phyloP scores from a whole-genome alignment of 2,113 vertebrate genomes.

The Sciurus niger region DNA sequence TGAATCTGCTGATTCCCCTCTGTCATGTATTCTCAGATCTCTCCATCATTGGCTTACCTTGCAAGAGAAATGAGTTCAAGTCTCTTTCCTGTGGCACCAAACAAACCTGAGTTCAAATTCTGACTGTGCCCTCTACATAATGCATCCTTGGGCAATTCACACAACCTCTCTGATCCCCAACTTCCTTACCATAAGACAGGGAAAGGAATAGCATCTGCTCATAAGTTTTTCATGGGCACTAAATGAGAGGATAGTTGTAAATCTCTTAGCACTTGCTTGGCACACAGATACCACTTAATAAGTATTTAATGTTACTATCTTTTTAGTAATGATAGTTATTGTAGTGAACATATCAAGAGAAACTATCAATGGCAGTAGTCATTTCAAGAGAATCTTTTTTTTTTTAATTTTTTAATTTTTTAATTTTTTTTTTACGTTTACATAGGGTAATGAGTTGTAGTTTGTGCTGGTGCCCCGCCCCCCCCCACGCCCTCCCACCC shows the following conservation, averaged over 20 bases:
- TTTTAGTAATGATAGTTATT: constrained; percentile 57
- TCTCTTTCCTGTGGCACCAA: background rate
- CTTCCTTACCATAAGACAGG: background rate
- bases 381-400: constrained; percentile 58
- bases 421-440: too few species aligned
- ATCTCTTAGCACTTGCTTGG: constrained; percentile 36
- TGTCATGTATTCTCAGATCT: background rate
- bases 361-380: constrained; percentile 12
- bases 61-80: background rate
- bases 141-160: background rate
- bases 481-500: too few species aligned
- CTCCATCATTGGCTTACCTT: background rate
- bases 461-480: too few species aligned
- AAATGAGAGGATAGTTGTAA: background rate
- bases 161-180: constrained; percentile 7
- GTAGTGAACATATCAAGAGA: constrained; percentile 35
- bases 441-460: too few species aligned
- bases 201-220: background rate
- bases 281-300: constrained; percentile 31
- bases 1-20: background rate
- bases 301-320: constrained; percentile 21
- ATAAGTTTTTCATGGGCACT: background rate
- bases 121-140: background rate
- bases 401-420: too few species aligned
- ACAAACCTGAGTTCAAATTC: constrained; percentile 19